Evolutionary conservation across 1,140 invertebrate genomes (phyloP).

Genomic region (Drosophila seguyi): DNA sequence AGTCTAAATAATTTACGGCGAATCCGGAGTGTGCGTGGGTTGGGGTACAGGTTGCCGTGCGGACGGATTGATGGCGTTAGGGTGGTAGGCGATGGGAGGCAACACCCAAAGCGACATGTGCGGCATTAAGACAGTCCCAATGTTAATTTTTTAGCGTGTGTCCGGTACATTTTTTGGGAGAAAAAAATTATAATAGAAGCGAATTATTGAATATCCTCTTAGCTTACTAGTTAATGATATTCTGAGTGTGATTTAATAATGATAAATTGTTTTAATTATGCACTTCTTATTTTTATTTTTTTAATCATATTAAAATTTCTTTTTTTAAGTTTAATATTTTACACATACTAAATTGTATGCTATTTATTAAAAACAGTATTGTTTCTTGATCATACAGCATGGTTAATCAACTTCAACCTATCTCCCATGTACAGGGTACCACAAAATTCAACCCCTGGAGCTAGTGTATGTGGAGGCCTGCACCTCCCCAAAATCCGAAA

Average conservation of each 20-base stretch:
- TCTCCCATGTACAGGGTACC: conserved; percentile 16
- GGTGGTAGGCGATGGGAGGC: conserved; percentile 3
- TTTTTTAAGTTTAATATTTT: too few relatives aligned
- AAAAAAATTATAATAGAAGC: conserved; percentile 12
- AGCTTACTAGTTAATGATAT: too few relatives aligned
- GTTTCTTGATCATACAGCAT: background rate
- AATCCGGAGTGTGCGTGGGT: conserved; percentile 35
- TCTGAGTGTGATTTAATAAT: background rate
- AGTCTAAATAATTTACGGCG: conserved; percentile 79
- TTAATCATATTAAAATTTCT: background rate
- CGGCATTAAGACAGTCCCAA: conserved; percentile 56
- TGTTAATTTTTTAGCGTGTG: conserved; percentile 72
- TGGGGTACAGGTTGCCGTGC: background rate
- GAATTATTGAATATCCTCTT: background rate
- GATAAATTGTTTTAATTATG: background rate
- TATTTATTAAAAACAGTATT: background rate
- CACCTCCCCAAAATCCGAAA: conserved; percentile 49
- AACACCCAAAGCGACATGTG: conserved; percentile 56
- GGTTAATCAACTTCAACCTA: background rate
- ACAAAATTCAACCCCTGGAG: conserved; percentile 63
- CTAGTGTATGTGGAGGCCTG: conserved; percentile 53
- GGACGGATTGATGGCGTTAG: background rate
- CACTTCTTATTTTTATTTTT: background rate
- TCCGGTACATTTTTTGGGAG: conserved; percentile 41
- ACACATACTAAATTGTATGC: too few relatives aligned